Conservation (phyloP, 2,888 invertebrate species). For the Cyrtodaria siliqua region DNA sequence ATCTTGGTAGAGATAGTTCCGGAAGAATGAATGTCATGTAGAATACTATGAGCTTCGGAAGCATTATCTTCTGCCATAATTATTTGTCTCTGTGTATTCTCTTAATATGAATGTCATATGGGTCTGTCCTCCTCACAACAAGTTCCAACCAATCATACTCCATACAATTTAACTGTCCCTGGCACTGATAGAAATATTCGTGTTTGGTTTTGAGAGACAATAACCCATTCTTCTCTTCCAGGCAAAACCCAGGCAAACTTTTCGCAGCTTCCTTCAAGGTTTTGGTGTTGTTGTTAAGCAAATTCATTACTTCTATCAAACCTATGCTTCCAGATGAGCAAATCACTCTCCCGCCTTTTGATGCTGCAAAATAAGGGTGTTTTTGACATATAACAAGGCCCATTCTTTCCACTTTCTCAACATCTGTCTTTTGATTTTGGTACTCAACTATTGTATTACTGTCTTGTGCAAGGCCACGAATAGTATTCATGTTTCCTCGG, state of each 20-base stretch:
- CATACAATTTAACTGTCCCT: slow-evolving; percentile 29
- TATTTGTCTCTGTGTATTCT: slow-evolving; percentile 6
- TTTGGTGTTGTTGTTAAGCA: slow-evolving; percentile 26
- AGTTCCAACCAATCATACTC: slow-evolving; percentile 34
- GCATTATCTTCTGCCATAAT: slow-evolving; percentile 37
- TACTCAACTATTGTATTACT: slow-evolving; percentile 37
- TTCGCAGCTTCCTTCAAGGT: slow-evolving; percentile 23
- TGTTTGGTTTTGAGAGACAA: neutral
- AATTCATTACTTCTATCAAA: slow-evolving; percentile 23
- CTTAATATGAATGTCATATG: slow-evolving; percentile 39
- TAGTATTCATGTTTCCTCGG: slow-evolving; percentile 8
- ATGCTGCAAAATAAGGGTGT: slow-evolving; percentile 26
- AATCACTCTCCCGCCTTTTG: slow-evolving; percentile 44
- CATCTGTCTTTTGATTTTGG: slow-evolving; percentile 24
- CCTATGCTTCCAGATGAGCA: neutral
- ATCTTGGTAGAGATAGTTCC: slow-evolving; percentile 35
- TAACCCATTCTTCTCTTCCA: neutral
- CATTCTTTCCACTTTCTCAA: slow-evolving; percentile 20
- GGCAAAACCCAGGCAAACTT: neutral
- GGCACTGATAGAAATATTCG: slow-evolving; percentile 23
- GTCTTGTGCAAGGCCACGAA: slow-evolving; percentile 31
- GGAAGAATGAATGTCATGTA: slow-evolving; percentile 23
- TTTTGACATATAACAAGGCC: slow-evolving; percentile 27
- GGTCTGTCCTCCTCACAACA: slow-evolving; percentile 34
- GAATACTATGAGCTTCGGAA: slow-evolving; percentile 28